Base-by-base conservation (phyloP, 2,797 vertebrate genomes). In the Odontamblyopus rebecca region DNA sequence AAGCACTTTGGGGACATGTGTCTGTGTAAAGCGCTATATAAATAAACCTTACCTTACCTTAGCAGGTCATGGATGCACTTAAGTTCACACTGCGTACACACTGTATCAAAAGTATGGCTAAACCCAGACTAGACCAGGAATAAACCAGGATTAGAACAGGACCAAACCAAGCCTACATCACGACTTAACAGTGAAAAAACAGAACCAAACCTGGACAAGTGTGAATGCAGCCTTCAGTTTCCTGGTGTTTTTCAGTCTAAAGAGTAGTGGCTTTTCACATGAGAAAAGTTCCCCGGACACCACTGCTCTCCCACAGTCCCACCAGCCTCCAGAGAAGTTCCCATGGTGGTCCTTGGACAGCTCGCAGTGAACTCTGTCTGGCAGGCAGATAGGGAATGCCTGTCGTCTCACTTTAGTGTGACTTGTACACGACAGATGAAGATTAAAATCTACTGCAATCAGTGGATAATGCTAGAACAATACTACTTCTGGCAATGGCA, bases 321-420 rank as follows among this genome's bases (percentile, higher is more conserved):
- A 95, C 94, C 93, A 94, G 92, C 92, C 89, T 94, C 91, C 88
- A 68, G 71, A 90, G 26, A 89, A 89, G 93, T 97, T 96, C 95
- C 95, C 95, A 96, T 94, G 93, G 93, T 94, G 95, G 93, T 94
- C 93, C 88, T 94, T 92, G 89, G 82, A 89, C 83, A 61, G 82
- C 87, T 86, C 81, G 82, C 38, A 65, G 23, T 50, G 80, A 73
- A 64, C 54, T 72, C 50, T 74, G 82, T 73, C 75, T 85, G 61
- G 61, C 74, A 59, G 80, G 82, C 72, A 70, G 76, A 85, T 65
- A 73, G 77, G 82, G 72, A 71, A 82, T 73, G 60, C 73, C 76
- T 59, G 76, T 72, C 69, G 32, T 78, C 74, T 75, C 76, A 79
- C 73, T 29, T 76, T 2, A 75, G 48, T 80, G 77, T 68, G 72